phyloP scores from a whole-genome alignment of 2,888 invertebrate species.

The Oxycera nigricornis region DNA sequence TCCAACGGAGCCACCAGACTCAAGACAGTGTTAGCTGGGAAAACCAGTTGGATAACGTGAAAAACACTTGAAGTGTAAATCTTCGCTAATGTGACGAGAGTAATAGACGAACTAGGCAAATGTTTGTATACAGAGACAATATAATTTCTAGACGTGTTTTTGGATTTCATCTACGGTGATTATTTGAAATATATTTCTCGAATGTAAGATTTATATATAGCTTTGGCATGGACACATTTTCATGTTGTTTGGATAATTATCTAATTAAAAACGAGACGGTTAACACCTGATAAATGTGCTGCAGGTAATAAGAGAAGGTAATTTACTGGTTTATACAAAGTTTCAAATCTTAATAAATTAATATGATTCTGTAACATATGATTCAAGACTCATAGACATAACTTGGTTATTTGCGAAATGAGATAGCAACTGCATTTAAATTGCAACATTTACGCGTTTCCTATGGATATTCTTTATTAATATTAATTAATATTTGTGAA shows the following conservation, averaged over 20 bases:
- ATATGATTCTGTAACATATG: too few species aligned
- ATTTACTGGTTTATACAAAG: too few species aligned
- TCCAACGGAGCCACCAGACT: neutral
- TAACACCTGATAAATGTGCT: too few species aligned
- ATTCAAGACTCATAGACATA: too few species aligned
- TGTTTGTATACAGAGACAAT: slow-evolving; percentile 7
- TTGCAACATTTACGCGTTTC: too few species aligned
- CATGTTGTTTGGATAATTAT: neutral
- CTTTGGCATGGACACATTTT: neutral
- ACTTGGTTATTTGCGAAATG: too few species aligned
- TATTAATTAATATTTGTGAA: too few species aligned
- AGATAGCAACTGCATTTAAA: too few species aligned
- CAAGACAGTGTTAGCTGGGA: neutral
- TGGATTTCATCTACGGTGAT: neutral
- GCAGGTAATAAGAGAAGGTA: too few species aligned
- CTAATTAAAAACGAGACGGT: too few species aligned
- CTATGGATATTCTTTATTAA: too few species aligned
- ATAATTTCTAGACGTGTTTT: neutral
- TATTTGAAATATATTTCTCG: neutral
- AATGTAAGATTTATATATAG: neutral
- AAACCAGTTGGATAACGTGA: neutral
- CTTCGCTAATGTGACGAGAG: slow-evolving; percentile 21
- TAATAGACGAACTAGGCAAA: slow-evolving; percentile 16
- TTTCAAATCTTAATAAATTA: too few species aligned
- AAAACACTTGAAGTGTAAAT: neutral